phyloP scores from a whole-genome alignment of 2,113 vertebrate genomes.

The Anthoscopus minutus region DNA sequence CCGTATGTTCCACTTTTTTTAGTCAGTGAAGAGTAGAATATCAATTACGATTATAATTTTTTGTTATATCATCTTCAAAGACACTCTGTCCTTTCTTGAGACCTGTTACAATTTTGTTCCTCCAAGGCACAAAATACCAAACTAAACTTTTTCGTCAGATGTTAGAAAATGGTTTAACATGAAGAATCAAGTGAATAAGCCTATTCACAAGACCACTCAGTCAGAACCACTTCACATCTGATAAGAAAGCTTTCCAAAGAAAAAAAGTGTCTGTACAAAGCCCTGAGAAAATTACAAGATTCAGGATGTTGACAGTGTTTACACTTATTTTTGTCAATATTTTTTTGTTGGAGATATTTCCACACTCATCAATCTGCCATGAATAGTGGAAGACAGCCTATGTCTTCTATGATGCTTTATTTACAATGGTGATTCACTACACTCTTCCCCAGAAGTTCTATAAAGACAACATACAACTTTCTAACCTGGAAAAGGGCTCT shows the following conservation, averaged over 20 bases:
- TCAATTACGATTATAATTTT: neutral
- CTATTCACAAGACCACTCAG: neutral
- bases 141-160: neutral
- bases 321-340: neutral
- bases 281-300: neutral
- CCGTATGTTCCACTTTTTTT: neutral
- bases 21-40: neutral
- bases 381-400: neutral
- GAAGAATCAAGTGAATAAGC: neutral
- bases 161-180: neutral
- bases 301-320: neutral
- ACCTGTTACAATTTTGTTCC: neutral
- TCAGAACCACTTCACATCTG: neutral
- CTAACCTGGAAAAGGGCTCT: neutral
- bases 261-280: neutral
- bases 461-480: neutral
- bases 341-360: neutral
- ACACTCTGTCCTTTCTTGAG: neutral
- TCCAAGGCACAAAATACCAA: neutral
- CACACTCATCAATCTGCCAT: neutral
- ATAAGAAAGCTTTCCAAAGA: neutral
- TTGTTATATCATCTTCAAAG: constrained; percentile 14
- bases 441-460: neutral
- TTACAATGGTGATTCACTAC: neutral
- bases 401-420: neutral